These are phyloP conservation scores for Melangyna quadrimaculata DNA, from an alignment of 2,888 invertebrate genomes.

Conservation along the genomic window DNA sequence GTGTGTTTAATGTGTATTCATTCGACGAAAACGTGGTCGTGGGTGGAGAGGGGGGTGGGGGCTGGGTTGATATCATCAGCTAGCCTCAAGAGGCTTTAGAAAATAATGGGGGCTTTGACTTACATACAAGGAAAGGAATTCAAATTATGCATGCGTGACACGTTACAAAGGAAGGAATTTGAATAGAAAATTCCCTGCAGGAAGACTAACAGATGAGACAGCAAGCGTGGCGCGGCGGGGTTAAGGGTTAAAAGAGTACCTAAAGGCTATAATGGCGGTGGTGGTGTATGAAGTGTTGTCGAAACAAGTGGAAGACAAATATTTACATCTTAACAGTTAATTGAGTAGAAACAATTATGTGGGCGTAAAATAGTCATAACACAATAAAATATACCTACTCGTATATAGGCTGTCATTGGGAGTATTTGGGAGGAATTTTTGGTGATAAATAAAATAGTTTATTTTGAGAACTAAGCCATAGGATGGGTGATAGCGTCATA, in stretches of 20 bases:
- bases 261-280: background rate
- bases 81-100: background rate
- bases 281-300: slow-evolving; percentile 32
- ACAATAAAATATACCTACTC: background rate
- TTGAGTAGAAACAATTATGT: slow-evolving; percentile 31
- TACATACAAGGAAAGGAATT: slow-evolving; percentile 20
- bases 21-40: background rate
- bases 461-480: background rate
- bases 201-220: background rate
- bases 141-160: slow-evolving; percentile 56
- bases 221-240: too few relatives aligned
- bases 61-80: background rate
- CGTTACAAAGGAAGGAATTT: slow-evolving; percentile 55
- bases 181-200: slow-evolving; percentile 11
- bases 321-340: slow-evolving; percentile 54
- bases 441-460: background rate
- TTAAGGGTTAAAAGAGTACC: background rate
- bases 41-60: background rate
- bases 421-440: background rate
- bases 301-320: slow-evolving; percentile 43
- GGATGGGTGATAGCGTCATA: too few relatives aligned
- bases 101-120: slow-evolving; percentile 8
- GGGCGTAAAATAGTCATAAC: slow-evolving; percentile 15
- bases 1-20: slow-evolving; percentile 51
- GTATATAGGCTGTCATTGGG: background rate